Base-by-base conservation (phyloP, 1,140 invertebrate genomes). In the Tetramorium simillimum region DNA sequence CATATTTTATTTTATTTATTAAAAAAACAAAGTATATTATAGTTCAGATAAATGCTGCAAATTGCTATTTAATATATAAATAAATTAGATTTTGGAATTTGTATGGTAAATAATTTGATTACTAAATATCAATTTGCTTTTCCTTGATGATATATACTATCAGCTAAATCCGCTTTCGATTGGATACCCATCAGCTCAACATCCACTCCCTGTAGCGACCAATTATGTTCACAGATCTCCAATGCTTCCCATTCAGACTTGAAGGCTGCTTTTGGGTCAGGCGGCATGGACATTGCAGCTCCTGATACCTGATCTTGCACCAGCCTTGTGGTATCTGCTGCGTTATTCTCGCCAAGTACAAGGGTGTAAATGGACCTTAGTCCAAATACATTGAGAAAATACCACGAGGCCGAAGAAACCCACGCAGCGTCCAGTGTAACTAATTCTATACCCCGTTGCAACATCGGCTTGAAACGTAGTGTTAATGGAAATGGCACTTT, bases 401-500 rank as follows among this genome's bases (percentile, higher is more conserved):
- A 99, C 99, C 99, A 99, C 0, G 99, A 99, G 6, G 99, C 99
- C 1, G 99, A 99, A 0, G 99, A 99, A 0, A 99, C 99, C 99
- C 99, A 99, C 14, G 99, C 99, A 28, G 99, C 99, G 96, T 99
- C 99, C 53, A 99, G 94, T 40, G 99, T 99, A 9, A 97, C 96
- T 43, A 99, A 95, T 95, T 99, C 99, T 80, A 99, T 98, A 56
- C 99, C 99, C 93, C 99, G 96, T 96, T 99, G 99, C 80, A 99
- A 96, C 99, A 99, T 99, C 3, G 99, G 99, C 95, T 99, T 99
- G 94, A 99, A 99, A 43, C 99, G 96, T 43, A 99, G 95, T 0
- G 99, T 99, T 70, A 99, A 94, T 0, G 99, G 99, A 95, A 99
- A 99, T 85, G 99, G 99, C 18, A 99, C 99, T 96, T 99, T 99